A percentile compares a stretch with the other conserved stretches of the same genome.
These are phyloP conservation scores for Pangasius djambal DNA, from an alignment of 2,797 vertebrate species.

Conservation along the genomic window DNA sequence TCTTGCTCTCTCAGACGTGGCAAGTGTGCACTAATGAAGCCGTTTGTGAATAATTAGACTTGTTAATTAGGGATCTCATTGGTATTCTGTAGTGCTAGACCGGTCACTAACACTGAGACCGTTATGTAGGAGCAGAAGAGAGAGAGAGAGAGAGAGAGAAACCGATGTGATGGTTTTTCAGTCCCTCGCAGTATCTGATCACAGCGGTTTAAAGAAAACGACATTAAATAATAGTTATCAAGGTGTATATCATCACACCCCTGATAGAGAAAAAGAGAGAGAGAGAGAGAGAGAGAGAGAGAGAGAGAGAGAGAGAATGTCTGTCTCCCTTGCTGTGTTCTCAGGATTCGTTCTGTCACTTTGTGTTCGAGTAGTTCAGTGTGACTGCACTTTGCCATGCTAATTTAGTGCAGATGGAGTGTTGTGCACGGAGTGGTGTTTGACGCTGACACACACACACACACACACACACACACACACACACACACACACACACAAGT, in stretches of 20 bases:
- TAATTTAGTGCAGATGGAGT: slow-evolving; percentile 56
- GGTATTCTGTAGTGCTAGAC: slow-evolving; percentile 21
- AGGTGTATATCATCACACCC: background rate
- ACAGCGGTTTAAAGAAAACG: background rate
- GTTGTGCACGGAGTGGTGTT: slow-evolving; percentile 44
- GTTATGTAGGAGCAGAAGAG: slow-evolving; percentile 28
- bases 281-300: slow-evolving; percentile 7
- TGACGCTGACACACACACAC: slow-evolving; percentile 46
- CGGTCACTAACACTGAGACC: slow-evolving; percentile 20
- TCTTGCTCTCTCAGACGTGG: slow-evolving; percentile 23
- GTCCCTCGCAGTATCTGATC: slow-evolving; percentile 2
- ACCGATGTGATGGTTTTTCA: background rate
- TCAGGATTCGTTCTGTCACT: slow-evolving; percentile 28
- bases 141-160: slow-evolving; percentile 6
- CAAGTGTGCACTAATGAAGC: slow-evolving; percentile 39
- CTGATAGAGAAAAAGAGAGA: background rate
- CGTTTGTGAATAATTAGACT: slow-evolving; percentile 53
- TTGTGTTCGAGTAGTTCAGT: slow-evolving; percentile 44
- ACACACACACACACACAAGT: slow-evolving; percentile 18
- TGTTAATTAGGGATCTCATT: slow-evolving; percentile 50
- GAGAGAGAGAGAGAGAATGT: slow-evolving; percentile 12
- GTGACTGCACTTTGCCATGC: slow-evolving; percentile 48
- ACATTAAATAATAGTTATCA: slow-evolving; percentile 15
- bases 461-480: slow-evolving; percentile 35
- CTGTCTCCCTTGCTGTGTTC: slow-evolving; percentile 4